Evolutionary conservation across 2,797 vertebrate genomes (phyloP).

Genomic region (Thamnophis elegans): DNA sequence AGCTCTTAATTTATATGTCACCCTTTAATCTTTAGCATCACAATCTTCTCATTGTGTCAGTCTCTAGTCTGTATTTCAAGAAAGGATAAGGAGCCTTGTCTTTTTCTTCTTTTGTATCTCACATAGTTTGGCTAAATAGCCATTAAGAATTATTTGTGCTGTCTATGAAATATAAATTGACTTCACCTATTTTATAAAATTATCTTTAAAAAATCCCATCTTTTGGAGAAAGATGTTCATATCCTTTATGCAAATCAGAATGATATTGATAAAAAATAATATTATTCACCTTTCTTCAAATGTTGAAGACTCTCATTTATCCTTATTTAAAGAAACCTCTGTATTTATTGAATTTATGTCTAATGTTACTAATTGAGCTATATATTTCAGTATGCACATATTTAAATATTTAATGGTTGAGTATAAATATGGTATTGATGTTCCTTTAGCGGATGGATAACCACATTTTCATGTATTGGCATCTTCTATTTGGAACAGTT

Average conservation of each 20-base stretch:
- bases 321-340: neutral
- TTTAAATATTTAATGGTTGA: neutral
- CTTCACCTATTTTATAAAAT: neutral
- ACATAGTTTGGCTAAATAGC: neutral
- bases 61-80: no score
- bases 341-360: neutral
- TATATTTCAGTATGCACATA: neutral
- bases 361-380: neutral
- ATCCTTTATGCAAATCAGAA: neutral
- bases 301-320: neutral
- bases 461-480: neutral
- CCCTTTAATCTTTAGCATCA: no score
- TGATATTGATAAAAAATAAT: neutral
- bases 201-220: neutral
- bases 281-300: neutral
- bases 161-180: neutral
- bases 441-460: neutral
- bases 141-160: neutral
- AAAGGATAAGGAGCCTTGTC: neutral
- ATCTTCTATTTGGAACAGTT: neutral
- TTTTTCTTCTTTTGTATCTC: neutral
- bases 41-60: no score
- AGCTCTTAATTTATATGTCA: neutral
- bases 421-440: neutral
- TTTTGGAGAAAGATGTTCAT: neutral